Evolutionary conservation across 2,113 vertebrate genomes (phyloP).

Genomic region (Calidris pygmaea): DNA sequence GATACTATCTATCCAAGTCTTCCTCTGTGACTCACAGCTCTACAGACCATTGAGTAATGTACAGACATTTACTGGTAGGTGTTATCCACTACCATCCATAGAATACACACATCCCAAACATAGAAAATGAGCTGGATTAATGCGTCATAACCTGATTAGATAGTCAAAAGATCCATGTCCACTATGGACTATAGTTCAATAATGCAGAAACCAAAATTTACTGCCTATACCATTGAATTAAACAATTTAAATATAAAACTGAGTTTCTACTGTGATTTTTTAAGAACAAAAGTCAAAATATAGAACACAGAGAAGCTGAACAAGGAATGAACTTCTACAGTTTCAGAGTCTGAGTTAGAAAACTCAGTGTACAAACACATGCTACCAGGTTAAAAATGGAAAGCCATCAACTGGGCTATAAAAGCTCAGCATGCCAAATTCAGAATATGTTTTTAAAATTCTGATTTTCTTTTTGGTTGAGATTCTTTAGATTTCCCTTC

Average conservation of each 20-base stretch:
- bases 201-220: not conserved
- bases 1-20: not conserved
- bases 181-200: not conserved
- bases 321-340: not conserved
- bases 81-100: not conserved
- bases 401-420: not conserved
- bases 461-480: not conserved
- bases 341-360: not conserved
- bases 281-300: not conserved
- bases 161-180: not conserved
- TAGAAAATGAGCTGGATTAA: not conserved
- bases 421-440: not conserved
- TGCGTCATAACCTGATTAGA: not conserved
- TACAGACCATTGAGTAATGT: not conserved
- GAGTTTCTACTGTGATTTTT: not conserved
- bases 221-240: not conserved
- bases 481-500: not conserved
- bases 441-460: not conserved
- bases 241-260: not conserved
- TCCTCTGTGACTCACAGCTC: not conserved
- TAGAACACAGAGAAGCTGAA: not conserved
- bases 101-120: not conserved
- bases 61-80: not conserved
- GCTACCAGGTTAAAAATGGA: not conserved
- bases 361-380: not conserved